Evolutionary conservation across 2,113 vertebrate genomes (phyloP).

Genomic region (Grus americana): DNA sequence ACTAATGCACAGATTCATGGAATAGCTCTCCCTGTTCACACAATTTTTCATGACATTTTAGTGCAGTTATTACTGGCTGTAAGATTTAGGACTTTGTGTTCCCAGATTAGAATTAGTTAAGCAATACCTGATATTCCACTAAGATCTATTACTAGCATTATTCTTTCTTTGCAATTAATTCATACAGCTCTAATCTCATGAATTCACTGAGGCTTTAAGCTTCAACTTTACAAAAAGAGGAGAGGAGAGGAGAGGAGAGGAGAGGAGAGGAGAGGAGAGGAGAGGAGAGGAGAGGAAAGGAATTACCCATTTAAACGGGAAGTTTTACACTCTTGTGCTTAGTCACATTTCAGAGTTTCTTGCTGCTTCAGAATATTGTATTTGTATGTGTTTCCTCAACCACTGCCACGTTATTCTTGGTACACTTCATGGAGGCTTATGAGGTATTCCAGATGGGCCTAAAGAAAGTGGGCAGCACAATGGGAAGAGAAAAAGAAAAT

Average conservation of each 20-base stretch:
- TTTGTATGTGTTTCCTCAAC: background rate
- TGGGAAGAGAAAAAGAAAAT: background rate
- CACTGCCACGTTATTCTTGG: conserved; percentile 10
- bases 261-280: no score
- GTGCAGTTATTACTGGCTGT: background rate
- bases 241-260: no score
- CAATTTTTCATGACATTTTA: background rate
- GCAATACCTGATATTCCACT: background rate
- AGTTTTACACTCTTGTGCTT: background rate
- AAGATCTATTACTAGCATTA: background rate
- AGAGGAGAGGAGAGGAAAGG: background rate
- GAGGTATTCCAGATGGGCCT: background rate
- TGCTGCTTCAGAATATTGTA: background rate
- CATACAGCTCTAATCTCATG: background rate
- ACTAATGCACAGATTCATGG: background rate
- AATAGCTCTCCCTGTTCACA: background rate
- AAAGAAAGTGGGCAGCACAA: background rate
- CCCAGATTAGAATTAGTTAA: background rate
- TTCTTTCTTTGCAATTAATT: background rate
- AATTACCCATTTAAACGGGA: background rate
- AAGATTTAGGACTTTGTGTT: background rate
- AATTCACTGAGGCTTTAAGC: background rate
- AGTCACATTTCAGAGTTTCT: background rate
- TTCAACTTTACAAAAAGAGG: background rate
- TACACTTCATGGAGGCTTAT: background rate